phyloP scores from a whole-genome alignment of 2,797 vertebrate genomes.

The Bradypodion pumilum region DNA sequence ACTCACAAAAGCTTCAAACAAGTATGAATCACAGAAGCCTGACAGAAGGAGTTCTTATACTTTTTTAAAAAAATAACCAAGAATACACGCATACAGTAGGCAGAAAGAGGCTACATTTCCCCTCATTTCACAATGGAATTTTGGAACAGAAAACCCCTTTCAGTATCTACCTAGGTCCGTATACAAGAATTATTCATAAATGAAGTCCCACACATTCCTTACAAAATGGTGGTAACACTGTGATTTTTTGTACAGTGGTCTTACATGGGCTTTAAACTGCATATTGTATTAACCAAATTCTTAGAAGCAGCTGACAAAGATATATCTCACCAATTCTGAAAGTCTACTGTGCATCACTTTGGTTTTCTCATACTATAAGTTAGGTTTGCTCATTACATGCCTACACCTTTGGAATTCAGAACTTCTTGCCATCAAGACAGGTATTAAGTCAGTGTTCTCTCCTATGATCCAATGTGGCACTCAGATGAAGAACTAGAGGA shows the following conservation, averaged over 20 bases:
- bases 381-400: constrained; percentile 7
- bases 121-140: constrained; percentile 2
- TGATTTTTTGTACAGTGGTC: neutral
- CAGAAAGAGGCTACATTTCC: neutral
- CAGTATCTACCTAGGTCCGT: too few relatives aligned
- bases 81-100: neutral
- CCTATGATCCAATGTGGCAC: neutral
- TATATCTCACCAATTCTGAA: neutral
- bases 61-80: constrained; percentile 18
- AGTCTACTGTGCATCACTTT: constrained; percentile 1
- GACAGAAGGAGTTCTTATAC: constrained; percentile 16
- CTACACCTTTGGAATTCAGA: neutral
- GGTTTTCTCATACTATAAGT: constrained; percentile 9
- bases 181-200: neutral
- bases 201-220: neutral
- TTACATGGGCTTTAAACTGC: neutral
- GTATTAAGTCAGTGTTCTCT: neutral
- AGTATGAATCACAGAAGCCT: constrained; percentile 9
- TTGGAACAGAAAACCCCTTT: neutral
- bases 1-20: constrained; percentile 8
- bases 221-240: neutral
- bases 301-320: neutral
- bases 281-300: neutral
- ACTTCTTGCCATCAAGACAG: neutral
- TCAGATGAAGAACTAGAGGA: constrained; percentile 12